Evolutionary conservation across 2,113 vertebrate genomes (phyloP).

Genomic region (Corythornis cristatus): DNA sequence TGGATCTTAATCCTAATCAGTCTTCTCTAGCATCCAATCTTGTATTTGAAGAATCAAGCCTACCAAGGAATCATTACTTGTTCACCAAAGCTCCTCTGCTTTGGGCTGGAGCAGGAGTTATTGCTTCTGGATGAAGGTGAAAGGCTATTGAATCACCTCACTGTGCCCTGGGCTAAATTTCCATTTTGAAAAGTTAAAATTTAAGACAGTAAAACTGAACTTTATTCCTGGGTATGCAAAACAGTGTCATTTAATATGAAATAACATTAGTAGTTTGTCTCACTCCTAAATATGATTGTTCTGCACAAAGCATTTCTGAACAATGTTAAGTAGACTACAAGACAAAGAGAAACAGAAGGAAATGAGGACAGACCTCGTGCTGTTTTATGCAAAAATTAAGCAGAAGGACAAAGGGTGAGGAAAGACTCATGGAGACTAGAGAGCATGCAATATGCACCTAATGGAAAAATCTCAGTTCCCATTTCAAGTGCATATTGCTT

Average conservation of each 20-base stretch:
- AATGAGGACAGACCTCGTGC: not conserved
- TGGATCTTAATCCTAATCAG: not conserved
- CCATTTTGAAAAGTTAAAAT: not conserved
- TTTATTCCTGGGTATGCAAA: not conserved
- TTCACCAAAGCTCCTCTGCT: not conserved
- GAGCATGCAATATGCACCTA: not conserved
- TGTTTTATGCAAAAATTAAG: not conserved
- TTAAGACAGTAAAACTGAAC: not conserved
- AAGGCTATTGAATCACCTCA: not conserved
- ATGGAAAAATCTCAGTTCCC: not conserved
- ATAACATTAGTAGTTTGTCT: not conserved
- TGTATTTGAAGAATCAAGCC: not conserved
- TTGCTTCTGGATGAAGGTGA: not conserved
- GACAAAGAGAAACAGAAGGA: not conserved
- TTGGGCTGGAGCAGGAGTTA: not conserved
- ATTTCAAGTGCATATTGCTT: not conserved
- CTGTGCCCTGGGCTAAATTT: not conserved
- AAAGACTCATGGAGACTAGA: not conserved
- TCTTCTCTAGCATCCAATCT: not conserved
- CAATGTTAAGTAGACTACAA: not conserved
- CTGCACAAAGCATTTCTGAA: not conserved
- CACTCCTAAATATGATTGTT: not conserved
- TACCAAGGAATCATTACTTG: not conserved
- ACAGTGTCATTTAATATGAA: not conserved
- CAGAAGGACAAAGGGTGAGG: not conserved